Base-by-base conservation (phyloP, 64 coral and sea anemone species). In the Catalaphyllia jardinei region DNA sequence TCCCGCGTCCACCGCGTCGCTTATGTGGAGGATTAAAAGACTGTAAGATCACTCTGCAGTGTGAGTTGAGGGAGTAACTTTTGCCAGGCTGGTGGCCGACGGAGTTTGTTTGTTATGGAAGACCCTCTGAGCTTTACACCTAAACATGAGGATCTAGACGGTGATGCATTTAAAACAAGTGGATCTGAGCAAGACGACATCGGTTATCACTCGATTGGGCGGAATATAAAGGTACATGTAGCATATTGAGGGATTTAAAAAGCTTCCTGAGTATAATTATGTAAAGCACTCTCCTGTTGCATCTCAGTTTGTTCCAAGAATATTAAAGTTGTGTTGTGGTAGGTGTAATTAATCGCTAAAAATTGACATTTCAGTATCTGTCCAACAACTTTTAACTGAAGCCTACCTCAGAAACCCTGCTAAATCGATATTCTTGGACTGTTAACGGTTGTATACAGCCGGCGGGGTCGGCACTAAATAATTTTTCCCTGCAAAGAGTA, bases 211-310 rank as follows among this genome's bases (percentile, higher is more conserved):
- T 92, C 90, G 8, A 33, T 92, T 19, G 83, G 82, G 51, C 59
- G 74, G 31, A 92, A 92, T 51, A 92, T 92, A 29, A 92, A 75
- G 90, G 90, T 92, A 87, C 42, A 73, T 22, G 74, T 14, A 19
- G 42, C 25, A 17, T 19, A 59, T 28, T 22, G 16, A 25, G 4
- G 4, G 57, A 7, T 39, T 62, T 31, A 61, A 78, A 78, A 20
- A 11, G 1, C 15, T 19, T 79, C 1, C 4, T 61, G 17, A 24
- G 46, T 51, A 55, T 55, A 27, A 15, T 57, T 57, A 14, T 28
- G 59, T 29, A 79, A 27, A 28, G 65, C 65, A 69, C 20, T 25
- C 10, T 69, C 22, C 1, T 27, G 65, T n/a, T 29, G 65, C 22
- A 57, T 57, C 54, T 57, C 0, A 57, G n/a, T 57, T 57, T 57